Conservation (phyloP, 2,888 invertebrate species). For the Onthophagus sagittarius region DNA sequence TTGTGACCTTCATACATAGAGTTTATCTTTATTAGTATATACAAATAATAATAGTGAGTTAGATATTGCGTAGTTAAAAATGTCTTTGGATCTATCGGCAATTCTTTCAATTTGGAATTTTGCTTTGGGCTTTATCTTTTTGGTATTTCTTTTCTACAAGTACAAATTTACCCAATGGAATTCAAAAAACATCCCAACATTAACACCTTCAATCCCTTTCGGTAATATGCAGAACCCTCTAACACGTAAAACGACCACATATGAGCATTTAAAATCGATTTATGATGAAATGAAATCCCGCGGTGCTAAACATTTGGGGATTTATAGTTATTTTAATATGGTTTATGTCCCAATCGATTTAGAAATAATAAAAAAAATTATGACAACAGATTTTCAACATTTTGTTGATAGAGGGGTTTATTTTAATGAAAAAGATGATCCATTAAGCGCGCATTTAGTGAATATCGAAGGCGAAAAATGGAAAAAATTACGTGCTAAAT, state of each 20-base stretch:
- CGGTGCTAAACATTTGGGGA: slow-evolving; percentile 23
- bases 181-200: slow-evolving; percentile 6
- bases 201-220: slow-evolving; percentile 10
- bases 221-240: slow-evolving; percentile 15
- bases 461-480: slow-evolving; percentile 49
- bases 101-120: background rate
- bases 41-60: too few relatives aligned
- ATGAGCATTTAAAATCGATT: slow-evolving; percentile 1
- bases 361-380: slow-evolving; percentile 44
- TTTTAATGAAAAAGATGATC: slow-evolving; percentile 44
- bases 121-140: background rate
- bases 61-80: background rate
- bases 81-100: background rate
- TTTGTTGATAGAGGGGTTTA: slow-evolving; percentile 49
- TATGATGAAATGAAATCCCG: slow-evolving; percentile 21
- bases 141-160: slow-evolving; percentile 13
- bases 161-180: slow-evolving; percentile 14
- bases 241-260: slow-evolving; percentile 7
- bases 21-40: too few relatives aligned
- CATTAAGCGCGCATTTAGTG: slow-evolving; percentile 44
- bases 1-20: too few relatives aligned
- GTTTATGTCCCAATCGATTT: slow-evolving; percentile 35
- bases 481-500: slow-evolving; percentile 50
- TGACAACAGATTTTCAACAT: slow-evolving; percentile 47
- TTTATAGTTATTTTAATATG: slow-evolving; percentile 28